These are phyloP conservation scores for Aleiodes testaceus DNA, from an alignment of 2,888 invertebrate species.

Conservation along the genomic window DNA sequence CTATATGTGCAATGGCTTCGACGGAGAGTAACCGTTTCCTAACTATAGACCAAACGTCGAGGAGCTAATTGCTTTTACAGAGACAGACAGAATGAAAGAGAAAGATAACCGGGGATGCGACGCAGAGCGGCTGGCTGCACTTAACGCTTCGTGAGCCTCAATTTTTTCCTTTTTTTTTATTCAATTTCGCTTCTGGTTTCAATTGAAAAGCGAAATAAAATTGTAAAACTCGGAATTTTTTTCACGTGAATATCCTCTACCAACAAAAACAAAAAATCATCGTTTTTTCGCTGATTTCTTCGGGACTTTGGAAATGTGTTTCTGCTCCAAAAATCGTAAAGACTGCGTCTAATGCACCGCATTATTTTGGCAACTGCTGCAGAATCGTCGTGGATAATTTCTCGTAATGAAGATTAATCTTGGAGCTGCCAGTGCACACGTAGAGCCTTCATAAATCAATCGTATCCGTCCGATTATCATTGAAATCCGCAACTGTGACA, in stretches of 20 bases:
- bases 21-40: constrained; percentile 42
- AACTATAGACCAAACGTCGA: constrained; percentile 50
- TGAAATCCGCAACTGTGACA: constrained; percentile 60
- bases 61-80: constrained; percentile 53
- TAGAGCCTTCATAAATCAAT: constrained; percentile 61
- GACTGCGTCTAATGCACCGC: constrained; percentile 14
- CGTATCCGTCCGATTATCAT: constrained; percentile 66
- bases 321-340: not conserved
- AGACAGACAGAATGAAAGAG: constrained; percentile 38
- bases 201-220: no score
- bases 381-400: constrained; percentile 55
- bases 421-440: constrained; percentile 42
- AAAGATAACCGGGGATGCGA: constrained; percentile 31
- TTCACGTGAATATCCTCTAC: not conserved
- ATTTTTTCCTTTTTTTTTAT: constrained; percentile 18
- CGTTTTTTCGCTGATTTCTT: not conserved
- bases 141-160: constrained; percentile 42
- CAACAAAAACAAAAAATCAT: not conserved
- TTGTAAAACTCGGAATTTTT: no score
- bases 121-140: constrained; percentile 48
- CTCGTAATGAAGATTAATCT: constrained; percentile 69
- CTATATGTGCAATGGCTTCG: constrained; percentile 23
- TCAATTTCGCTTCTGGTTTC: no score
- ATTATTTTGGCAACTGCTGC: constrained; percentile 2
- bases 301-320: not conserved